A percentile compares a stretch with the other conserved stretches of the same genome.
Evolutionary conservation across 2,888 invertebrate species (phyloP).

Genomic region (Apamea epomidion): DNA sequence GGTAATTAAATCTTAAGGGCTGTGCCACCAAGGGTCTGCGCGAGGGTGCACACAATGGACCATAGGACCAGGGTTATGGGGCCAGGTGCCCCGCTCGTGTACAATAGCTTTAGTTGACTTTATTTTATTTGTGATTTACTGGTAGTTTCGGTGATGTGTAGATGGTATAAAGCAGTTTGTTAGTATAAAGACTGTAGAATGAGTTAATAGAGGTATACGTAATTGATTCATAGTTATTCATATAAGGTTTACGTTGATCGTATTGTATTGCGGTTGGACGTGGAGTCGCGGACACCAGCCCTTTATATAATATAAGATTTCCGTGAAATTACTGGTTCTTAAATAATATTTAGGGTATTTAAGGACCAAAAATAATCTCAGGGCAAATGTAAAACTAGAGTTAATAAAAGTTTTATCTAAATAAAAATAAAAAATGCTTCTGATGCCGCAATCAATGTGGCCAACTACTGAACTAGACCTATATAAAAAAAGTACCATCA

Average conservation of each 20-base stretch:
- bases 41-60: constrained; percentile 73
- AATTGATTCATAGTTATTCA: not conserved
- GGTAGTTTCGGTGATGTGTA: constrained; percentile 28
- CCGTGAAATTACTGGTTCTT: not conserved
- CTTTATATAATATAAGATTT: not conserved
- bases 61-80: constrained; percentile 46
- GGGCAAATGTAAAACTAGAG: not conserved
- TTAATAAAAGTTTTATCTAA: not conserved
- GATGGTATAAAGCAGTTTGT: not conserved
- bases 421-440: too few relatives aligned
- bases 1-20: constrained; percentile 85
- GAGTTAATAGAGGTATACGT: not conserved
- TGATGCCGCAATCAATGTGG: too few relatives aligned
- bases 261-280: not conserved
- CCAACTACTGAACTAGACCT: too few relatives aligned
- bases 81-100: constrained; percentile 75
- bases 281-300: not conserved
- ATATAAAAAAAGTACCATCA: too few relatives aligned
- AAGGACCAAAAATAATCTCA: not conserved
- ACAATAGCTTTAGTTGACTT: constrained; percentile 79
- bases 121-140: constrained; percentile 73
- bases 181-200: not conserved
- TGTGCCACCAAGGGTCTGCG: constrained; percentile 63
- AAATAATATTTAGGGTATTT: not conserved
- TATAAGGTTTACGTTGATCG: not conserved